Percentiles rank a stretch among this genome's conserved stretches.
Conservation (phyloP, 2,888 invertebrate genomes). For the Morpho helenor region DNA sequence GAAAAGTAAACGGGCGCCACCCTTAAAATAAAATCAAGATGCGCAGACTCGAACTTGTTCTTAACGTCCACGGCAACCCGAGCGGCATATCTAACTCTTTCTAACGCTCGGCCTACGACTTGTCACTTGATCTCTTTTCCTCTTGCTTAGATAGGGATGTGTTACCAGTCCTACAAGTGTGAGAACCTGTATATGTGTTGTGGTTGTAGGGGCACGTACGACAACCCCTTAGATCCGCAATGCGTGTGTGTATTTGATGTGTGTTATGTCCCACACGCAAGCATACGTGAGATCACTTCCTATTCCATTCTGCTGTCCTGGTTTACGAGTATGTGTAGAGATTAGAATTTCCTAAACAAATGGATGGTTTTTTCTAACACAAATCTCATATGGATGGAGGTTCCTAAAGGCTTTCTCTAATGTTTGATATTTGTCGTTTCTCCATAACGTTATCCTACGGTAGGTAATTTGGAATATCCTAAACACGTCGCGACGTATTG, state of each 20-base stretch:
- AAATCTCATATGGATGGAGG: slow-evolving; percentile 35
- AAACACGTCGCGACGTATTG: slow-evolving; percentile 11
- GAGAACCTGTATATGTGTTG: slow-evolving; percentile 44
- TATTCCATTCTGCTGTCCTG: slow-evolving; percentile 56
- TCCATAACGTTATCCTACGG: not conserved
- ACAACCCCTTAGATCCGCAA: slow-evolving; percentile 66
- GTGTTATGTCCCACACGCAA: slow-evolving; percentile 58
- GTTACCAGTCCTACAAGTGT: slow-evolving; percentile 35
- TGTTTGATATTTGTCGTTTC: slow-evolving; percentile 19
- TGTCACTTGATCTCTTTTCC: slow-evolving; percentile 46
- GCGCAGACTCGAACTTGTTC: slow-evolving; percentile 67
- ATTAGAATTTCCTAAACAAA: slow-evolving; percentile 78
- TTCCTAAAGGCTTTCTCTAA: slow-evolving; percentile 46
- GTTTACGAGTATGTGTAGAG: slow-evolving; percentile 76
- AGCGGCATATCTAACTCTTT: slow-evolving; percentile 58
- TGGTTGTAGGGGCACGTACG: slow-evolving; percentile 52
- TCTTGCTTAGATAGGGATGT: slow-evolving; percentile 55
- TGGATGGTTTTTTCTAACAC: slow-evolving; percentile 69
- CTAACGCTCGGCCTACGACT: slow-evolving; percentile 41
- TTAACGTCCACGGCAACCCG: slow-evolving; percentile 45
- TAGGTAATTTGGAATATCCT: slow-evolving; percentile 1
- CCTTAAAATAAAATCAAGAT: slow-evolving; percentile 66
- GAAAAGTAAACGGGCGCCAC: slow-evolving; percentile 56
- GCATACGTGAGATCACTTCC: slow-evolving; percentile 63
- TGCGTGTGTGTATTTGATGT: slow-evolving; percentile 67